These are phyloP conservation scores for Cerastis leucographa DNA, from an alignment of 2,888 invertebrate genomes.

Conservation along the genomic window DNA sequence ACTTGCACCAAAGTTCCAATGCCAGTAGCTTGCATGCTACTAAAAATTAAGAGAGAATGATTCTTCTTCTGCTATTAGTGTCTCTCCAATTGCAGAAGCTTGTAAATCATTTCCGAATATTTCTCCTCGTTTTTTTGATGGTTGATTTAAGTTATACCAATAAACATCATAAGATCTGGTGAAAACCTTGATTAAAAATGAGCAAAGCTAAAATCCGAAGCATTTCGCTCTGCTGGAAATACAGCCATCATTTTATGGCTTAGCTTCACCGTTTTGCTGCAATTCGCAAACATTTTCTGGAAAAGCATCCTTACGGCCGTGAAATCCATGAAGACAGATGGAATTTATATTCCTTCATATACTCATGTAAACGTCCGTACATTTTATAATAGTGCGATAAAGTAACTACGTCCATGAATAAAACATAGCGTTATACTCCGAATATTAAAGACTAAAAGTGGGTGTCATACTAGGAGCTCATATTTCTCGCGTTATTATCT, in stretches of 20 bases:
- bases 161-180: background rate
- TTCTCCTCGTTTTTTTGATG: background rate
- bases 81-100: background rate
- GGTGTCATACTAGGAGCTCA: slow-evolving; percentile 63
- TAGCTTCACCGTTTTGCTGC: background rate
- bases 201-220: background rate
- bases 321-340: slow-evolving; percentile 28
- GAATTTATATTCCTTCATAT: slow-evolving; percentile 52
- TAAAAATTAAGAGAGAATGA: background rate
- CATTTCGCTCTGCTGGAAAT: background rate
- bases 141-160: background rate
- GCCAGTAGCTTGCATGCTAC: background rate
- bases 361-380: slow-evolving; percentile 30
- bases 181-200: background rate
- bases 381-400: slow-evolving; percentile 50
- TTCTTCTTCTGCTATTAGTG: background rate
- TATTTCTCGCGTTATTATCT: slow-evolving; percentile 72
- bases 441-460: slow-evolving; percentile 56
- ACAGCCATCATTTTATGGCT: background rate
- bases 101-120: background rate
- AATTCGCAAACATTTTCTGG: background rate
- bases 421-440: slow-evolving; percentile 44
- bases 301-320: background rate
- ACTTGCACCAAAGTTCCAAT: background rate
- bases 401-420: slow-evolving; percentile 53